Evolutionary conservation across 2,888 invertebrate genomes (phyloP).

Genomic region (Eristalinus aeneus): DNA sequence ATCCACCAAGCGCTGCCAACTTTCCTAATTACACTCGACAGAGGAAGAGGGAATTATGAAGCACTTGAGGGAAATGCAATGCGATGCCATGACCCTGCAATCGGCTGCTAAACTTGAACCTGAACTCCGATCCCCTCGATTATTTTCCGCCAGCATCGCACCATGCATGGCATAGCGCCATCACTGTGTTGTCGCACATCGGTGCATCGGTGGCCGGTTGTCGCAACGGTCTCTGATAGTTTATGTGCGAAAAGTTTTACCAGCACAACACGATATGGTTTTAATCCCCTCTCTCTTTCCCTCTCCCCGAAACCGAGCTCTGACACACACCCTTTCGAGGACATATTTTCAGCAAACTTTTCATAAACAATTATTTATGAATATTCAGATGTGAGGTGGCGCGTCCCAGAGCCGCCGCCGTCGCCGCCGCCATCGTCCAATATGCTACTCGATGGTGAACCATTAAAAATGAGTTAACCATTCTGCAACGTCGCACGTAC

Average conservation of each 20-base stretch:
- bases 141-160: background rate
- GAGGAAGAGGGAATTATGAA: background rate
- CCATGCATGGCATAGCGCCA: slow-evolving; percentile 61
- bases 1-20: background rate
- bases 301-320: background rate
- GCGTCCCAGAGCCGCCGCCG: background rate
- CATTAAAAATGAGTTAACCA: slow-evolving; percentile 55
- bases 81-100: slow-evolving; percentile 14
- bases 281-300: background rate
- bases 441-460: slow-evolving; percentile 42
- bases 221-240: background rate
- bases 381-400: slow-evolving; percentile 37
- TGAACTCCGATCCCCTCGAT: no score
- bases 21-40: background rate
- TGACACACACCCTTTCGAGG: background rate
- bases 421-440: slow-evolving; percentile 1
- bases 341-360: slow-evolving; percentile 48
- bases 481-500: slow-evolving; percentile 5
- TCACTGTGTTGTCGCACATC: background rate
- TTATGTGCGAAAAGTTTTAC: slow-evolving; percentile 49
- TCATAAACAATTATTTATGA: slow-evolving; percentile 63
- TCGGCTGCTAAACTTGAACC: slow-evolving; percentile 56
- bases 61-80: background rate
- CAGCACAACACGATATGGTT: slow-evolving; percentile 18
- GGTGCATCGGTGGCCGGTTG: background rate